Percentiles rank a stretch among this genome's conserved stretches.
phyloP scores from a whole-genome alignment of 2,113 vertebrate genomes.

The Chinchilla lanigera region DNA sequence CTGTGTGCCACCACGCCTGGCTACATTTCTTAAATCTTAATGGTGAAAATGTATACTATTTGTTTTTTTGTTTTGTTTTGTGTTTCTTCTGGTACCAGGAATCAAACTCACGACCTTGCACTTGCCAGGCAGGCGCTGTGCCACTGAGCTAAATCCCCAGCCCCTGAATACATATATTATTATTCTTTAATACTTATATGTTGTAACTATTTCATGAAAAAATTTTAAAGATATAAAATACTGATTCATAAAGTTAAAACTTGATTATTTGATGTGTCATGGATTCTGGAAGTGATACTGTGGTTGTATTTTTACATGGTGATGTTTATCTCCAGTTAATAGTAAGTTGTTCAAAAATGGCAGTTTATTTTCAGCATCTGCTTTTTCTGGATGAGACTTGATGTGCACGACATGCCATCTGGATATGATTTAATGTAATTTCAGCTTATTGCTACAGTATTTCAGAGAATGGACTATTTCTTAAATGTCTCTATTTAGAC shows the following conservation, averaged over 20 bases:
- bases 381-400: slow-evolving; percentile 73
- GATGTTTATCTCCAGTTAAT: slow-evolving; percentile 14
- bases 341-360: slow-evolving; percentile 60
- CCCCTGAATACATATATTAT: neutral
- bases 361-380: slow-evolving; percentile 58
- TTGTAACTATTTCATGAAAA: slow-evolving; percentile 35
- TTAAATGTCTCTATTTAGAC: slow-evolving; percentile 68
- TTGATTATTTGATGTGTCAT: slow-evolving; percentile 43
- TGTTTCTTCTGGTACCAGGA: no score
- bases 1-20: neutral
- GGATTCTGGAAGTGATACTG: slow-evolving; percentile 22
- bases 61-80: no score
- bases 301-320: slow-evolving; percentile 24
- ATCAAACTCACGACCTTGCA: no score
- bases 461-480: slow-evolving; percentile 71
- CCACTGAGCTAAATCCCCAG: no score
- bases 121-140: no score
- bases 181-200: neutral
- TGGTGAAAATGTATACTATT: neutral
- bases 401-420: slow-evolving; percentile 73
- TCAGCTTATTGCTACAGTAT: slow-evolving; percentile 53
- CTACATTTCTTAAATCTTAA: neutral
- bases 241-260: slow-evolving; percentile 24
- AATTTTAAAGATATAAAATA: neutral
- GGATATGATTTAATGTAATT: slow-evolving; percentile 76